A percentile compares a stretch with the other conserved stretches of the same genome.
phyloP scores from a whole-genome alignment of 2,888 invertebrate genomes.

The Tinea pellionella region DNA sequence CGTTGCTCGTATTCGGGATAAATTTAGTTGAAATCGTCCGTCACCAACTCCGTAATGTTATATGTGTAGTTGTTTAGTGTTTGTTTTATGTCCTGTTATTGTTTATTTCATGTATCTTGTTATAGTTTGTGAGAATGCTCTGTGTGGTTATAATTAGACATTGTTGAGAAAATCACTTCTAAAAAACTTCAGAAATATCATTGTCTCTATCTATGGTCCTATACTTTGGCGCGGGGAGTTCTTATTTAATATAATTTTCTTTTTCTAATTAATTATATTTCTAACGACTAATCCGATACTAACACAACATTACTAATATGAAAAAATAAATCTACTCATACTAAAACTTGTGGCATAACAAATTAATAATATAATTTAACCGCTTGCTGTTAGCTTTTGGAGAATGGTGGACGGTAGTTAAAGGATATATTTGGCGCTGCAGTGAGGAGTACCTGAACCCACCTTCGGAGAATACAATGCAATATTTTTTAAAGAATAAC shows the following conservation, averaged over 20 bases:
- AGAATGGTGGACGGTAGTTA: constrained; percentile 1
- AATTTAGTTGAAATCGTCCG: not conserved
- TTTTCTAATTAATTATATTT: not conserved
- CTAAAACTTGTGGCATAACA: constrained; percentile 2
- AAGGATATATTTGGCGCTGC: not conserved
- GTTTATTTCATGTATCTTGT: not conserved
- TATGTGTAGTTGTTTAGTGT: not conserved
- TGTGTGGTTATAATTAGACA: not conserved
- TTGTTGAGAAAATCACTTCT: not conserved
- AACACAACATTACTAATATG: not conserved
- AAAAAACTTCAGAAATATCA: not conserved
- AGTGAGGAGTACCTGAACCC: constrained; percentile 1
- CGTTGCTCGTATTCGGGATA: not conserved
- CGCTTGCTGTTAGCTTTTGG: constrained; percentile 7
- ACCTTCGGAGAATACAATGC: not conserved
- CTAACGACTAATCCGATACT: not conserved
- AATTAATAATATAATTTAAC: not conserved
- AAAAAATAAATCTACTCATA: not conserved
- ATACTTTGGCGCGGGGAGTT: not conserved
- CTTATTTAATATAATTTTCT: not conserved
- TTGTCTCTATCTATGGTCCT: not conserved
- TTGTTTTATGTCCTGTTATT: not conserved
- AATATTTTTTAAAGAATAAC: not conserved
- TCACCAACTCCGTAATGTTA: constrained; percentile 11
- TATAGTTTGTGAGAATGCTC: not conserved